Evolutionary conservation across 2,113 vertebrate genomes (phyloP), one percentile per base, ranked within the genome.

Genomic region (Andinoacara biseriatus): DNA sequence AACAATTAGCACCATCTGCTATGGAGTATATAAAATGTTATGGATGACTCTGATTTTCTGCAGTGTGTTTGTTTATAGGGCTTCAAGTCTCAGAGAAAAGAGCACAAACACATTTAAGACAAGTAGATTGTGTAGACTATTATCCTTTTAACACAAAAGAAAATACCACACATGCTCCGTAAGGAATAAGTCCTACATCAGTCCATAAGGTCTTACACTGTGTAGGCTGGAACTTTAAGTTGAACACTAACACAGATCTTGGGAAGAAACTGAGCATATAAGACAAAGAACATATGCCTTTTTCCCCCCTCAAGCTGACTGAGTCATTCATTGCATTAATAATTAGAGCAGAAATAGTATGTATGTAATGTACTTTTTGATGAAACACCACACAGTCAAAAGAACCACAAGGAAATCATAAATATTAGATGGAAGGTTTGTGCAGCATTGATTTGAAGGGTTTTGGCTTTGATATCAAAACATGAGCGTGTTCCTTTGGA

Each of bases 391-490:
- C 33, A 29, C 31, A 56, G 52, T 57, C 18, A 15, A 54, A 83
- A 85, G 38, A 38, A 60, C 46, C 24, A 38, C 31, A 35, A 57
- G 38, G 7, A 52, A 38, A 65, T 52, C n/a, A 65, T 89, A 43
- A 87, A 89, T 87, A 63, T 75, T 74, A 58, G 65, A 87, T 80
- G n/a, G 22, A 81, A 58, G 22, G 0, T 2, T 58, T 65, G 35
- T 57, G 54, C 26, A 9, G 22, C 38, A 56, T 65, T 74, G 74
- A 83, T 78, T 57, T 85, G 63, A 80, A 61, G 59, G 15, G 80
- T 31, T 63, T 83, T 49, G 18, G 62, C 67, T 90, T 83, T 83
- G 65, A 89, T 80, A 82, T 56, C n/a, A 35, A 82, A 84, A 74
- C 84, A 9, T 35, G 31, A 78, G 15, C 69, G 29, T 76, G 61